A percentile compares a stretch with the other conserved stretches of the same genome.
These are phyloP conservation scores for Zhuqinia jingwanae DNA, from an alignment of 2,888 invertebrate species.

Conservation along the genomic window DNA sequence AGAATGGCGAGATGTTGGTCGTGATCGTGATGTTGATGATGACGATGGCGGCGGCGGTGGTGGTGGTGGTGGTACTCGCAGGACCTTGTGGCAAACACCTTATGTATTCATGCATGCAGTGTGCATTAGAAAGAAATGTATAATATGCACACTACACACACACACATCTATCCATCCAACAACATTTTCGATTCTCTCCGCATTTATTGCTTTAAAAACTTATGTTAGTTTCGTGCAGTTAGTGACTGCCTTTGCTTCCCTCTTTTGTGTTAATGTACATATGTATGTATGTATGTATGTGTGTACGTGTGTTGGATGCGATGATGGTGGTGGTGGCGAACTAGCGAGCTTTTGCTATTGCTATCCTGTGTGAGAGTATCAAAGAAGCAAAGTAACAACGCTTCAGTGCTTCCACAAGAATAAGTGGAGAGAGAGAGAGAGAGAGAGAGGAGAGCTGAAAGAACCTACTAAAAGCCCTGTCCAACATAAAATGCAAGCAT, in stretches of 20 bases:
- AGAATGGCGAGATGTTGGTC: conserved; percentile 43
- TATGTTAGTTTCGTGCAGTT: conserved; percentile 28
- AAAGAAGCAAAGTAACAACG: conserved; percentile 60
- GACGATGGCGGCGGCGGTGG: conserved; percentile 60
- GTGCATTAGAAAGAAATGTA: conserved; percentile 47
- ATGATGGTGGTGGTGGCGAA: conserved; percentile 45
- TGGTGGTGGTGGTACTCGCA: conserved; percentile 69
- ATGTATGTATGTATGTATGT: conserved; percentile 15
- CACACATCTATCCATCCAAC: conserved; percentile 29
- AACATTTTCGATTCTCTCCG: conserved; percentile 32
- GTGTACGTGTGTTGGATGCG: conserved; percentile 22
- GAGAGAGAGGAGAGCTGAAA: conserved; percentile 26
- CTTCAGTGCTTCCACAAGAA: conserved; percentile 72
- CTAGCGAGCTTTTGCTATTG: conserved; percentile 27
- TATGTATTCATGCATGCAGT: conserved; percentile 66
- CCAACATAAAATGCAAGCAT: conserved; percentile 67
- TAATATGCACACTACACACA: conserved; percentile 19
- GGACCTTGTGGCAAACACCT: conserved; percentile 73
- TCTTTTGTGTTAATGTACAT: not conserved
- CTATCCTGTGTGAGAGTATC: conserved; percentile 38
- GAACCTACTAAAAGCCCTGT: conserved; percentile 68
- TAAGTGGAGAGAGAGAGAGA: not conserved
- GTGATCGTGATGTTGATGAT: conserved; percentile 21
- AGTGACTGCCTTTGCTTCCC: conserved; percentile 23
- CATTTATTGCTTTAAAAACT: conserved; percentile 33